A percentile compares a stretch with the other conserved stretches of the same genome.
These are phyloP conservation scores for Drosophila nigromelanica DNA, from an alignment of 1,140 invertebrate species.

Conservation along the genomic window DNA sequence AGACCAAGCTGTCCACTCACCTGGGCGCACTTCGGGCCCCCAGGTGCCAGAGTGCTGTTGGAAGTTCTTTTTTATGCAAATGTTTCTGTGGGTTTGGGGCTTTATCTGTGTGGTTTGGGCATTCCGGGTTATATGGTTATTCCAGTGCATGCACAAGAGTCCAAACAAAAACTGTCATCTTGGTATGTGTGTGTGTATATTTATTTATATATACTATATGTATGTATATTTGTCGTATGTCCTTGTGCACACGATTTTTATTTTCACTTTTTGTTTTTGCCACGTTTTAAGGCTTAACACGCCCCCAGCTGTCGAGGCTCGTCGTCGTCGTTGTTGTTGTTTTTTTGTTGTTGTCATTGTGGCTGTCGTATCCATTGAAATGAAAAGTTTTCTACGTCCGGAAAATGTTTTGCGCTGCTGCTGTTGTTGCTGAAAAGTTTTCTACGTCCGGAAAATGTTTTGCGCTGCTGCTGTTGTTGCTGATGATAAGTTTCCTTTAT, in stretches of 20 bases:
- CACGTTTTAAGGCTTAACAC: conserved; percentile 37
- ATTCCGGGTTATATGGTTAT: conserved; percentile 26
- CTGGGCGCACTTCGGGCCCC: conserved; percentile 5
- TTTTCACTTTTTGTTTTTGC: conserved; percentile 47
- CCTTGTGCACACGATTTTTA: conserved; percentile 43
- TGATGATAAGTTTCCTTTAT: conserved; percentile 49
- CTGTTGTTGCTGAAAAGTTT: conserved; percentile 43
- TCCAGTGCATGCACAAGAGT: conserved; percentile 40
- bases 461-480: conserved; percentile 14
- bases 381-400: conserved; percentile 43
- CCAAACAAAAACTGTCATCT: conserved; percentile 15
- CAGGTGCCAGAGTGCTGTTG: conserved; percentile 1
- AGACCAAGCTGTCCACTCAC: conserved; percentile 23
- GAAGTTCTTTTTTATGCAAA: conserved; percentile 33
- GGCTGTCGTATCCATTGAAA: conserved; percentile 39
- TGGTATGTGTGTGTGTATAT: not conserved
- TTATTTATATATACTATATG: not conserved
- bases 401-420: conserved; percentile 38
- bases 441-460: conserved; percentile 38
- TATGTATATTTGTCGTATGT: conserved; percentile 18
- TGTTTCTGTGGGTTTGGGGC: conserved; percentile 14
- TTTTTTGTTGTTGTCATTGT: not conserved
- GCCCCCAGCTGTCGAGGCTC: conserved; percentile 18
- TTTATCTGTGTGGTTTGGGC: conserved; percentile 17
- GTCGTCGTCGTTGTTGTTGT: not conserved